phyloP scores from a whole-genome alignment of 2,113 vertebrate species.

The Oncorhynchus mykiss region DNA sequence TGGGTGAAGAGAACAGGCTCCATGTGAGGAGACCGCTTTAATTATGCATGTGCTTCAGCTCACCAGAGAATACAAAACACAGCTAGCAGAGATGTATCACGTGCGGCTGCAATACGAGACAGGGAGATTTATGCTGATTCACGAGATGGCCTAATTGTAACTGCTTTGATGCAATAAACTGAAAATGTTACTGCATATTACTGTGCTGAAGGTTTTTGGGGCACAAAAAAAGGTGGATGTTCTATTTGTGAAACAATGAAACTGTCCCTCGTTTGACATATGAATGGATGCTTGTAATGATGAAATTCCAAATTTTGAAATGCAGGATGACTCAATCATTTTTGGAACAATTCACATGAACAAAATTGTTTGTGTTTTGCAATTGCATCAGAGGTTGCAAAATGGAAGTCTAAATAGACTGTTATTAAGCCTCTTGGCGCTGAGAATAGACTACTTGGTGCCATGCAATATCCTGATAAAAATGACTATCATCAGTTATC shows the following conservation, averaged over 20 bases:
- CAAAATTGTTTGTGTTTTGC: background rate
- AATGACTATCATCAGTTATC: background rate
- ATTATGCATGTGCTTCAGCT: conserved; percentile 78
- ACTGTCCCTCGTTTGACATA: background rate
- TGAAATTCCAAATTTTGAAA: background rate
- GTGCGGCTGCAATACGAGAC: conserved; percentile 31
- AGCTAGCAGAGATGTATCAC: conserved; percentile 59
- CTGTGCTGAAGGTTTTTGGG: background rate
- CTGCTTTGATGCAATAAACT: conserved; percentile 29
- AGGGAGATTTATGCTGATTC: conserved; percentile 53
- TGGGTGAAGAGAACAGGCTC: conserved; percentile 43
- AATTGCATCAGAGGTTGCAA: background rate
- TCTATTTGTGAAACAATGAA: background rate
- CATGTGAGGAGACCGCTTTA: conserved; percentile 67
- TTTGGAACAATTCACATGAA: background rate
- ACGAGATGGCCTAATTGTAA: conserved; percentile 54
- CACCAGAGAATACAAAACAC: conserved; percentile 67
- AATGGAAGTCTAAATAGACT: background rate
- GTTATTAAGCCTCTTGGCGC: background rate
- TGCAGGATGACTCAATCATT: background rate
- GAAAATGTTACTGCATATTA: conserved; percentile 5
- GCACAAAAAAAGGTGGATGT: background rate
- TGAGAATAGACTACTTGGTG: no score
- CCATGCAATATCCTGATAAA: no score
- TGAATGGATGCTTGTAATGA: no score